A percentile compares a stretch with the other conserved stretches of the same genome.
Evolutionary conservation across 1,140 invertebrate genomes (phyloP).

Genomic region (Mercenaria mercenaria): DNA sequence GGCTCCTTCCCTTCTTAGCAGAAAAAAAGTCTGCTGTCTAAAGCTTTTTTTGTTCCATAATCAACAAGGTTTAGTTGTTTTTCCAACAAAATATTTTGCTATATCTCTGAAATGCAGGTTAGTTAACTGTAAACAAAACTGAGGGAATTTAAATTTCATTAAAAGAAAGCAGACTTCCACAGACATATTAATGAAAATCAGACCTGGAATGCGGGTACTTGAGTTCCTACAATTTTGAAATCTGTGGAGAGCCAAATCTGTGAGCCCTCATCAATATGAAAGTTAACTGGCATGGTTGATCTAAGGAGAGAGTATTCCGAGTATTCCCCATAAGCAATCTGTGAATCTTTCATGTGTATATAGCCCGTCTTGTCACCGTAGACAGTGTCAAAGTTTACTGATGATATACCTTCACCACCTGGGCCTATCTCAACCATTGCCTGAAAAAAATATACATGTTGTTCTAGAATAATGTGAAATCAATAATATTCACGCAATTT

Average conservation of each 20-base stretch:
- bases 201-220: slow-evolving; percentile 65
- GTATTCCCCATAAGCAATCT: slow-evolving; percentile 74
- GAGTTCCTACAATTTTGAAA: slow-evolving; percentile 71
- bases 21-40: no score
- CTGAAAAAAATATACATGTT: slow-evolving; percentile 52
- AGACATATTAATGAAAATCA: no score
- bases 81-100: no score
- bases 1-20: no score
- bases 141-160: no score
- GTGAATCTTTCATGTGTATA: slow-evolving; percentile 70
- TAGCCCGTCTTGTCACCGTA: slow-evolving; percentile 75
- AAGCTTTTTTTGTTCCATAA: no score
- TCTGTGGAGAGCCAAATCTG: slow-evolving; percentile 74
- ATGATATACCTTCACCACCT: slow-evolving; percentile 39
- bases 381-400: slow-evolving; percentile 69
- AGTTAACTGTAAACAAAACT: no score
- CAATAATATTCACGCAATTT: no score
- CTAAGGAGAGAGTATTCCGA: slow-evolving; percentile 65
- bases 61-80: no score
- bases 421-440: slow-evolving; percentile 74
- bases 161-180: no score
- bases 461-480: no score
- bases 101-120: no score
- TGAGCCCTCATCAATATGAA: slow-evolving; percentile 70
- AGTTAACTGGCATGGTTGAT: slow-evolving; percentile 76